A percentile compares a stretch with the other conserved stretches of the same genome.
These are phyloP conservation scores for Candoia aspera DNA, from an alignment of 2,113 vertebrate genomes.

Conservation along the genomic window DNA sequence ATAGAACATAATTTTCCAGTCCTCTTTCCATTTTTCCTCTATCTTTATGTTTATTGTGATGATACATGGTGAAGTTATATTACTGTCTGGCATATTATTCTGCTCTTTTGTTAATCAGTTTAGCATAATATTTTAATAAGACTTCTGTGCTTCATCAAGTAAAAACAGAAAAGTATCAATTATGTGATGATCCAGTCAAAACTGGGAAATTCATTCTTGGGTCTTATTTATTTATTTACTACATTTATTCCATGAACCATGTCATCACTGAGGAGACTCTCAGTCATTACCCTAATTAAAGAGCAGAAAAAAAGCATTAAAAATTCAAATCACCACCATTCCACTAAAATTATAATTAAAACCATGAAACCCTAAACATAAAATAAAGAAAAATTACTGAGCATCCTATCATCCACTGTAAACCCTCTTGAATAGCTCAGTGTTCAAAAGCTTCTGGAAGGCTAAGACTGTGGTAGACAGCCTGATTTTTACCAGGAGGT, in stretches of 20 bases:
- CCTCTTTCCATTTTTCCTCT: neutral
- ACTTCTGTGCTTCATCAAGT: neutral
- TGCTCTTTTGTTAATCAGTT: neutral
- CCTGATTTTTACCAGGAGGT: neutral
- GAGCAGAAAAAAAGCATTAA: neutral
- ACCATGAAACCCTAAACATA: neutral
- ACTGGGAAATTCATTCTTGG: neutral
- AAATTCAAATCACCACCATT: neutral
- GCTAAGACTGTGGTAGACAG: neutral
- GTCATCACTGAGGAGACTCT: neutral
- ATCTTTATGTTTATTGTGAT: neutral
- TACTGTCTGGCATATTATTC: neutral
- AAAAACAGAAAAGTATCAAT: neutral
- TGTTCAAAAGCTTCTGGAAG: neutral
- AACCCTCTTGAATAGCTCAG: no score
- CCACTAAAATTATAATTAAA: neutral
- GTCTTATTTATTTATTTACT: neutral
- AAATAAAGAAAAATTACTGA: neutral
- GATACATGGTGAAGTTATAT: neutral
- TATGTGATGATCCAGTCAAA: neutral
- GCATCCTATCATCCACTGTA: neutral
- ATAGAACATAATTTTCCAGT: neutral
- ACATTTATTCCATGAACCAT: no score
- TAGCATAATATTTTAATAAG: neutral
- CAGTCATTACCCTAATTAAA: neutral